Percentiles rank a stretch among this genome's conserved stretches.
These are phyloP conservation scores for Chitala chitala DNA, from an alignment of 2,113 vertebrate genomes.

Conservation along the genomic window DNA sequence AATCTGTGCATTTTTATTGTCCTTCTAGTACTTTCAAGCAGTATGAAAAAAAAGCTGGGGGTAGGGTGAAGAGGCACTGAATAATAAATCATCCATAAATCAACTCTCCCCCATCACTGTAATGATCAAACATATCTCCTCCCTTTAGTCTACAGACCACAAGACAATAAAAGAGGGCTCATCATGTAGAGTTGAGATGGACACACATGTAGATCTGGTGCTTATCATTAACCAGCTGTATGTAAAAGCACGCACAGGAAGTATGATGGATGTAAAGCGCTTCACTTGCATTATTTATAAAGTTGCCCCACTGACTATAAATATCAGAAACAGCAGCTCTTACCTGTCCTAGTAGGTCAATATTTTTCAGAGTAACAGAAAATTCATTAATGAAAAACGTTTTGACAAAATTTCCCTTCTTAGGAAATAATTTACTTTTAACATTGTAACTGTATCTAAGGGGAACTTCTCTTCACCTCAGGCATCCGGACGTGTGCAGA, in stretches of 20 bases:
- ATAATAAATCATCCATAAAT: constrained; percentile 70
- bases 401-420: neutral
- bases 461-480: neutral
- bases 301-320: neutral
- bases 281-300: too few species aligned
- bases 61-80: constrained; percentile 47
- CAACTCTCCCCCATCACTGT: constrained; percentile 40
- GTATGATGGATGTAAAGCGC: neutral
- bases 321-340: neutral
- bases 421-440: neutral
- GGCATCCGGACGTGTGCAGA: neutral
- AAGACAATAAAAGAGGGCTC: neutral
- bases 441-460: too few species aligned
- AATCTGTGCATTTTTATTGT: constrained; percentile 65
- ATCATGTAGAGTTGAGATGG: neutral
- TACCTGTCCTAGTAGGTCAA: neutral
- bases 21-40: constrained; percentile 49
- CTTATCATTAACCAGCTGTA: constrained; percentile 25
- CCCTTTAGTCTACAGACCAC: neutral
- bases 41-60: constrained; percentile 34
- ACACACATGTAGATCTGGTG: neutral
- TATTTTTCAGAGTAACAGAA: neutral
- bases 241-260: neutral
- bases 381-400: neutral
- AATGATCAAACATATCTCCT: constrained; percentile 31